These are phyloP conservation scores for Zaprionus tsacasi DNA, from an alignment of 1,140 invertebrate species.

Conservation along the genomic window DNA sequence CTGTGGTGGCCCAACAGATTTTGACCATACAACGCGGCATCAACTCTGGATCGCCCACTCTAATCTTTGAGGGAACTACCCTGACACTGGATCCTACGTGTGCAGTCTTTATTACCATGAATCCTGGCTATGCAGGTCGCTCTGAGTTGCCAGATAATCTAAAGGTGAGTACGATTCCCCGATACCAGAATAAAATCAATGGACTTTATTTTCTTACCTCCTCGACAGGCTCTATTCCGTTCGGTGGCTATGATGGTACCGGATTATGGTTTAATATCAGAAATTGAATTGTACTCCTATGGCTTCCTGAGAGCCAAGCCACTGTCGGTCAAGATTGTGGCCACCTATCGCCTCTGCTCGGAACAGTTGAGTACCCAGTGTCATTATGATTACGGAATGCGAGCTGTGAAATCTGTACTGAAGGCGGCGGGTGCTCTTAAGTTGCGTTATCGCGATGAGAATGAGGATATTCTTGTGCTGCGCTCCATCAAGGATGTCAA, in stretches of 20 bases:
- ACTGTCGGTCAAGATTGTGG: conserved; percentile 96
- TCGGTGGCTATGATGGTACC: conserved; percentile 99
- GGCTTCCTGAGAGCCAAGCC: conserved; percentile 96
- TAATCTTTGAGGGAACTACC: conserved; percentile 96
- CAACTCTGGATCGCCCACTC: conserved; percentile 88
- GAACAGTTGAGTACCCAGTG: conserved; percentile 97
- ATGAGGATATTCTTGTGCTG: conserved; percentile 92
- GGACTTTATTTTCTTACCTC: background rate
- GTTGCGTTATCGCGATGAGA: conserved; percentile 93
- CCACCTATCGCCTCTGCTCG: conserved; percentile 96
- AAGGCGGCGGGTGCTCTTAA: conserved; percentile 96
- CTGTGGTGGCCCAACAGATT: conserved; percentile 96
- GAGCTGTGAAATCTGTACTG: conserved; percentile 95
- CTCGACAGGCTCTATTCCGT: conserved; percentile 92
- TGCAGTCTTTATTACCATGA: conserved; percentile 98
- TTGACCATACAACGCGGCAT: conserved; percentile 91
- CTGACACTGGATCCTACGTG: conserved; percentile 95
- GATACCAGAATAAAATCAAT: background rate
- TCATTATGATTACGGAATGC: conserved; percentile 98
- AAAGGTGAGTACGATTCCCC: conserved; percentile 86
- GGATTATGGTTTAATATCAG: conserved; percentile 97
- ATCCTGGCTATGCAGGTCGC: conserved; percentile 96
- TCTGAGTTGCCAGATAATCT: conserved; percentile 97
- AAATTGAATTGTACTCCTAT: conserved; percentile 96
- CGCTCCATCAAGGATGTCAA: conserved; percentile 97